Conservation (phyloP, 2,113 vertebrate genomes). For the Phyllostomus discolor region DNA sequence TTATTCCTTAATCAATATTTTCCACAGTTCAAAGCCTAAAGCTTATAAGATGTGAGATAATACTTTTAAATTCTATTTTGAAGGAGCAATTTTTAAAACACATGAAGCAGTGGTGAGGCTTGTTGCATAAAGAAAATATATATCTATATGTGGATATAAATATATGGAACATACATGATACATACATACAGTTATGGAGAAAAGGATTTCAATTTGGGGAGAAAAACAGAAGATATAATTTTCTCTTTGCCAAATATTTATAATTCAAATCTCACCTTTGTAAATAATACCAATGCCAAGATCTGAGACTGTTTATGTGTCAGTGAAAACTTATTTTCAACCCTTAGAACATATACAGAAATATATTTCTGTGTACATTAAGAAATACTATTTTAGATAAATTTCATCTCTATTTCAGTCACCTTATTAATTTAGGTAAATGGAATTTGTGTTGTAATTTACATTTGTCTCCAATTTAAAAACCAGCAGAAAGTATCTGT, state of each 20-base stretch:
- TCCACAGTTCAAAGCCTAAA: constrained; percentile 17
- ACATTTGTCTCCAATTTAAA: neutral
- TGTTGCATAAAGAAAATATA: neutral
- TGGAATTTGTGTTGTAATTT: constrained; percentile 17
- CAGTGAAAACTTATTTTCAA: constrained; percentile 9
- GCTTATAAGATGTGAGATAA: neutral
- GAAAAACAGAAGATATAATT: neutral
- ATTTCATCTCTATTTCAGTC: constrained; percentile 13
- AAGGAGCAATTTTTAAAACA: neutral
- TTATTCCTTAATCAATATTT: neutral
- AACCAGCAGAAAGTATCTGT: neutral
- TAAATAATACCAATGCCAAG: neutral
- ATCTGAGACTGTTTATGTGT: neutral
- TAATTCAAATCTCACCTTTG: neutral
- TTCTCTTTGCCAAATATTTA: constrained; percentile 27
- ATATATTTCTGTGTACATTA: neutral
- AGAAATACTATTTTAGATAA: neutral
- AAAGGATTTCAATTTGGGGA: neutral
- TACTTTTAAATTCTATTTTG: constrained; percentile 14
- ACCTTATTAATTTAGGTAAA: constrained; percentile 16
- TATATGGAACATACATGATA: neutral
- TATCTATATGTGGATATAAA: no score
- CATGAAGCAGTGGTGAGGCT: neutral
- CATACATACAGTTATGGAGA: neutral
- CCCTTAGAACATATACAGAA: neutral